Conservation (phyloP, 2,797 vertebrate species). For the Clarias laeviceps region DNA sequence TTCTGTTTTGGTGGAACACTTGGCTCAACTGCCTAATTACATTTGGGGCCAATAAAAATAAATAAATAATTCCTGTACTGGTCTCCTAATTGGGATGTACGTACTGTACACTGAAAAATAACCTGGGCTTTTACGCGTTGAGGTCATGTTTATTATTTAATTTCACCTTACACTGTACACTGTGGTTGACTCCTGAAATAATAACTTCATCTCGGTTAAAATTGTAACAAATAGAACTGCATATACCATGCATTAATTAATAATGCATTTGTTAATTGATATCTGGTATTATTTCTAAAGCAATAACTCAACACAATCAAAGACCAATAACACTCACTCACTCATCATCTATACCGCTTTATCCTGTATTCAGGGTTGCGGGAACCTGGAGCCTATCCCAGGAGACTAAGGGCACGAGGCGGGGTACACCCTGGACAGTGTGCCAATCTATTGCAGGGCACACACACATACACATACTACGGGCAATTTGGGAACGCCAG, state of each 20-base stretch:
- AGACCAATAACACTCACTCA: neutral
- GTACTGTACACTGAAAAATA: neutral
- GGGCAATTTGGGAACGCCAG: no score
- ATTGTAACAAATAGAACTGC: neutral
- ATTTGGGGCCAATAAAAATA: neutral
- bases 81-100: neutral
- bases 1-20: neutral
- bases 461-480: no score
- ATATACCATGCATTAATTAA: no score
- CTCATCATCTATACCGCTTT: no score
- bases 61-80: neutral
- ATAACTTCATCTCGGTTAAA: neutral
- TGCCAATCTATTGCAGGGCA: no score
- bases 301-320: neutral
- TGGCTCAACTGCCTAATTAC: neutral
- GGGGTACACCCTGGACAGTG: no score
- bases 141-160: neutral
- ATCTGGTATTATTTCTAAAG: neutral
- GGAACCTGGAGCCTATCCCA: no score
- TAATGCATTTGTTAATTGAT: neutral
- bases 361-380: no score
- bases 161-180: neutral
- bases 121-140: neutral
- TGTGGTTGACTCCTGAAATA: neutral
- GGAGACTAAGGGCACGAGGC: no score